A percentile compares a stretch with the other conserved stretches of the same genome.
These are phyloP conservation scores for Montipora efflorescens DNA, from an alignment of 64 coral and sea anemone species.

Conservation along the genomic window DNA sequence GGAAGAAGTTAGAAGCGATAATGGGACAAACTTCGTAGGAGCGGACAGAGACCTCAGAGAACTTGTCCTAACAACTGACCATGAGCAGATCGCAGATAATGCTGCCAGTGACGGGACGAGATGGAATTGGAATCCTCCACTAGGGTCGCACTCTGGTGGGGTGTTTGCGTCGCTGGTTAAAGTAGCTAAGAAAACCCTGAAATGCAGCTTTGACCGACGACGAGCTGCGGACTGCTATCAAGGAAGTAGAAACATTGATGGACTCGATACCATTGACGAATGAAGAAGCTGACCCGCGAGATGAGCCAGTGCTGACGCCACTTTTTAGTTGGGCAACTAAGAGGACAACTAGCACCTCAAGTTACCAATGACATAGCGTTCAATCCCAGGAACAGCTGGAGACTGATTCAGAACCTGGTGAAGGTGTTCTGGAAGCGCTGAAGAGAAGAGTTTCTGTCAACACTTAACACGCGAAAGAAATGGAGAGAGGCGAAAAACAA, in stretches of 20 bases:
- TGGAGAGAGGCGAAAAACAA: constrained; percentile 23
- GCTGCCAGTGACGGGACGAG: not conserved
- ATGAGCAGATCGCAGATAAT: not conserved
- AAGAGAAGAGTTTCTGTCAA: constrained; percentile 1
- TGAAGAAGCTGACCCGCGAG: not conserved
- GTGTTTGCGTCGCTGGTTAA: too few species aligned
- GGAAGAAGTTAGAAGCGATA: constrained; percentile 15
- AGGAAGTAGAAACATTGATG: constrained; percentile 37
- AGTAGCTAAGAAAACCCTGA: not conserved
- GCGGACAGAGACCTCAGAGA: not conserved
- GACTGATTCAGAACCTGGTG: constrained; percentile 14
- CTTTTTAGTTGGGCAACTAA: constrained; percentile 5
- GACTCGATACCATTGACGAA: constrained; percentile 30
- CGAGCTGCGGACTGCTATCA: constrained; percentile 41
- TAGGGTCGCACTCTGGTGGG: not conserved
- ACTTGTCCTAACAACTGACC: not conserved
- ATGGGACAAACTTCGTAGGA: constrained; percentile 51
- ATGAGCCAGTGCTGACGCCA: constrained; percentile 48
- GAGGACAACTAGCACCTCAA: constrained; percentile 1
- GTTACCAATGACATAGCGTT: constrained; percentile 1
- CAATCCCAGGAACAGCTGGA: constrained; percentile 3
- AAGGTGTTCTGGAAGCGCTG: constrained; percentile 37
- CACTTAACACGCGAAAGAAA: constrained; percentile 7
- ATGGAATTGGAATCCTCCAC: constrained; percentile 54
- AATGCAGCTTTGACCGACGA: constrained; percentile 55